Evolutionary conservation across 2,113 vertebrate genomes (phyloP), one percentile per base, ranked within the genome.

Genomic region (Todiramphus saurophagus): DNA sequence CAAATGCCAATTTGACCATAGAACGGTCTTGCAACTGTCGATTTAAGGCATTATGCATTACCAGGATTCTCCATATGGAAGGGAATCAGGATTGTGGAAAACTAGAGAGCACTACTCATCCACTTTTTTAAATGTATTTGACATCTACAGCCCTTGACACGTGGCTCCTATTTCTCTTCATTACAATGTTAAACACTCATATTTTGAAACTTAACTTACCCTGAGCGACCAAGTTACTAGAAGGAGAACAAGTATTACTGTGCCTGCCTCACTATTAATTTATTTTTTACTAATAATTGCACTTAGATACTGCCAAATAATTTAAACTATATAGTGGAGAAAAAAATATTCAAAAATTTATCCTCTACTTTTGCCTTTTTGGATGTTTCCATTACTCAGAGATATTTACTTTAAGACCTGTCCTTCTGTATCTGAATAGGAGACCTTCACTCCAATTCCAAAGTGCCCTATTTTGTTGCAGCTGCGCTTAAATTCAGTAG

Each of bases 391-490:
- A 13, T 44, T 77, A 39, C 30, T 58, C 68, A 62, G 21, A 91
- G 27, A 35, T n/a, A 30, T 7, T 80, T 56, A 82, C 23, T 82
- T 77, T 56, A 68, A 62, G 27, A 58, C 30, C 18, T 24, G 27
- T 51, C 41, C 44, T 91, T 96, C 87, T 67, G 24, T 31, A 72
- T 46, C 62, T 39, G 20, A 85, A 81, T 28, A 89, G 30, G 80
- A 70, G 33, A 79, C 28, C 51, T 93, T 84, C 15, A 55, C 18
- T 83, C 46, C 33, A 68, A 37, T 43, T 68, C 62, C 75, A 83
- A 43, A 72, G 27, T 48, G 44, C 41, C 24, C 37, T 69, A 8
- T 53, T 85, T 23, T 76, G 41, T 62, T 69, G 33, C 37, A 94
- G 50, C 41, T 41, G 41, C 10, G 18, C 55, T 62, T 85, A 37